These are phyloP conservation scores for Enteromius trimaculatus DNA, from an alignment of 2,797 vertebrate species.

Conservation along the genomic window DNA sequence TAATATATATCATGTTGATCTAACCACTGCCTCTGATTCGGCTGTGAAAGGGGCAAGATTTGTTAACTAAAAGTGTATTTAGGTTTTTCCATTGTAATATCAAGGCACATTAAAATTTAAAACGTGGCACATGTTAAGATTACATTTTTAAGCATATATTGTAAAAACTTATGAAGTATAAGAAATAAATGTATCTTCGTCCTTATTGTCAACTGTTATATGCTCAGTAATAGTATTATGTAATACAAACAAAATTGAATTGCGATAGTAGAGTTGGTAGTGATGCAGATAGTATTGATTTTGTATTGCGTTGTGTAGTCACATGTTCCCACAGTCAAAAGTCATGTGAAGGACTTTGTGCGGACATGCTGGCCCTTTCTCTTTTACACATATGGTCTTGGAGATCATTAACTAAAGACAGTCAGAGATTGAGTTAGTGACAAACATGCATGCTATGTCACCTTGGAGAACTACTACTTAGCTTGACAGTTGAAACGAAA, in stretches of 20 bases:
- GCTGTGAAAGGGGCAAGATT: background rate
- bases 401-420: constrained; percentile 32
- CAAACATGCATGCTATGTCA: constrained; percentile 26
- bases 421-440: background rate
- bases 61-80: background rate
- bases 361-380: constrained; percentile 11
- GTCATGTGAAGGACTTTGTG: constrained; percentile 51
- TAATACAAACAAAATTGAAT: background rate
- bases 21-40: background rate
- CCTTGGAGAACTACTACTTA: constrained; percentile 33
- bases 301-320: constrained; percentile 26
- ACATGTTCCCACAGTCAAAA: constrained; percentile 24
- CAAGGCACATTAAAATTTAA: background rate
- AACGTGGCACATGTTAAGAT: background rate
- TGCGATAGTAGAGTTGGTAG: background rate
- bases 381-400: constrained; percentile 22
- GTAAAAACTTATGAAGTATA: background rate
- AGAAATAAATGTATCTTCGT: background rate
- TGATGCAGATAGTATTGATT: constrained; percentile 5
- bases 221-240: background rate
- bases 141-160: constrained; percentile 10
- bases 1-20: background rate
- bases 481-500: constrained; percentile 2
- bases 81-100: background rate
- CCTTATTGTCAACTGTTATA: background rate